Evolutionary conservation across 2,113 vertebrate genomes (phyloP).

Genomic region (Brachyistius frenatus): DNA sequence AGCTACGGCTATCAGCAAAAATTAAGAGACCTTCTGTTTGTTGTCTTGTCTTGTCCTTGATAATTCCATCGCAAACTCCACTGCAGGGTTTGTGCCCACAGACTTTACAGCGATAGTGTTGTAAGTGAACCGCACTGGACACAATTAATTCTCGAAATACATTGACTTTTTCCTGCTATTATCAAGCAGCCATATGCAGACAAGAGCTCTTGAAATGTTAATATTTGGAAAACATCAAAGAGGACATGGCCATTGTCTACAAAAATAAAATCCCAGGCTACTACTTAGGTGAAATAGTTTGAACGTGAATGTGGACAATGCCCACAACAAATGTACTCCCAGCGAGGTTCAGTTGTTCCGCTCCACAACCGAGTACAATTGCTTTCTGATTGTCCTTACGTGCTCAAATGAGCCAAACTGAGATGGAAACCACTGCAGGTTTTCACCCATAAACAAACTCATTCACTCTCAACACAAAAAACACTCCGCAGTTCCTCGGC

Average conservation of each 20-base stretch:
- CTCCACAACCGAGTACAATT: constrained; percentile 40
- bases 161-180: not conserved
- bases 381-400: constrained; percentile 57
- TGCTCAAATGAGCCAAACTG: constrained; percentile 45
- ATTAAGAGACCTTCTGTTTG: no score
- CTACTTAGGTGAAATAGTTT: constrained; percentile 27
- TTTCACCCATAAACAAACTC: constrained; percentile 36
- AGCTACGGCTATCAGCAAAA: no score
- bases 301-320: constrained; percentile 43
- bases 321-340: constrained; percentile 36
- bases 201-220: constrained; percentile 2
- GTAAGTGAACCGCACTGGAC: no score
- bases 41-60: no score
- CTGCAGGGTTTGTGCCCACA: no score
- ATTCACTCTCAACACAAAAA: constrained; percentile 41
- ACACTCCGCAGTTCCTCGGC: not conserved
- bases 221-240: constrained; percentile 17
- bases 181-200: not conserved
- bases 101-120: no score
- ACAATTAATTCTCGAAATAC: no score
- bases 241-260: constrained; percentile 15
- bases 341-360: constrained; percentile 35
- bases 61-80: no score
- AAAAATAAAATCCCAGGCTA: not conserved
- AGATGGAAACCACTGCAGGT: constrained; percentile 50